phyloP scores from a whole-genome alignment of 2,888 invertebrate species.

The Hoplodrina ambigua region DNA sequence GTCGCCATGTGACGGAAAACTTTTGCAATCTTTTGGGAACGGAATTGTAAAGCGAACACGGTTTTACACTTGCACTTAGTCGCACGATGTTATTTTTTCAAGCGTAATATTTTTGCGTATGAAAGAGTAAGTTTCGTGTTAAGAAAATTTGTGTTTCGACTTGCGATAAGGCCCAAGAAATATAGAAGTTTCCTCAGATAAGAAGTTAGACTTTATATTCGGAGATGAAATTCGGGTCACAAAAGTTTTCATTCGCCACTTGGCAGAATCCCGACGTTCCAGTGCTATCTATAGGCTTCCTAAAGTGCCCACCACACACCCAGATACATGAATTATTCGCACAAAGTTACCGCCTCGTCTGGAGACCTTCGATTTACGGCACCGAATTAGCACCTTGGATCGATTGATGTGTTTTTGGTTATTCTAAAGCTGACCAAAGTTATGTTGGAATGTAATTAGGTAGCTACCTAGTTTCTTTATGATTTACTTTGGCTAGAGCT shows the following conservation, averaged over 20 bases:
- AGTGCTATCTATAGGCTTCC: constrained; percentile 31
- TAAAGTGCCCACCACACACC: constrained; percentile 31
- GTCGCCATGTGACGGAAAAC: constrained; percentile 49
- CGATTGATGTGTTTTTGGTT: constrained; percentile 23
- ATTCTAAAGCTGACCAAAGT: neutral
- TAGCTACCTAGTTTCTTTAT: no score
- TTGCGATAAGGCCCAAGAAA: constrained; percentile 25
- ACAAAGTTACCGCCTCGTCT: constrained; percentile 28
- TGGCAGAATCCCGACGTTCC: constrained; percentile 24
- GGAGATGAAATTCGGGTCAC: constrained; percentile 34
- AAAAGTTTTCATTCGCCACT: constrained; percentile 40
- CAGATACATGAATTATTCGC: constrained; percentile 49
- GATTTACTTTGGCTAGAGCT: neutral
- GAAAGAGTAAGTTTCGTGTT: constrained; percentile 26
- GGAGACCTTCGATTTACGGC: constrained; percentile 32
- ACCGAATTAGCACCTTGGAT: constrained; percentile 35
- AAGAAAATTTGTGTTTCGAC: constrained; percentile 29
- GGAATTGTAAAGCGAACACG: constrained; percentile 42
- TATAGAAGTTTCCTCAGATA: constrained; percentile 44
- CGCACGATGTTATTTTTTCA: constrained; percentile 16
- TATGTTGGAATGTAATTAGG: neutral
- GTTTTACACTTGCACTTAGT: constrained; percentile 37
- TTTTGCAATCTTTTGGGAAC: constrained; percentile 50
- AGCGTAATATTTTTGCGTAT: constrained; percentile 16
- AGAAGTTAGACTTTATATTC: constrained; percentile 38